Evolutionary conservation across 2,113 vertebrate species (phyloP).

Genomic region (Onychostruthus taczanowskii): DNA sequence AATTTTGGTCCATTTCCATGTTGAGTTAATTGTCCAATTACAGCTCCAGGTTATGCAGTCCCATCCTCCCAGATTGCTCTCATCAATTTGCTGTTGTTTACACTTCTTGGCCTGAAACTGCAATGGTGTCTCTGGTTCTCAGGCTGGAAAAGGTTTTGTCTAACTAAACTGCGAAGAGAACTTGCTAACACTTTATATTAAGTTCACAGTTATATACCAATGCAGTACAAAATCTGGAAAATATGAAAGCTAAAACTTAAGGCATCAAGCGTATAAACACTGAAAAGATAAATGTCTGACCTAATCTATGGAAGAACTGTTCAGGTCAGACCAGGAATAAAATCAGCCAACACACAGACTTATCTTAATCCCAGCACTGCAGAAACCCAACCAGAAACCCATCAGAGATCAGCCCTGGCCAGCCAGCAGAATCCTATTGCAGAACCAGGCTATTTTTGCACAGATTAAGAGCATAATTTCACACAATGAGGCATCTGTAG

Average conservation of each 20-base stretch:
- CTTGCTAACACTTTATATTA: neutral
- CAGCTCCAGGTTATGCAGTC: neutral
- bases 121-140: neutral
- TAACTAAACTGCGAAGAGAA: neutral
- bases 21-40: neutral
- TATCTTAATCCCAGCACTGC: neutral
- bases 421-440: neutral
- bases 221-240: neutral
- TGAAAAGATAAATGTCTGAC: neutral
- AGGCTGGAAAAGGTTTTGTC: neutral
- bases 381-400: neutral
- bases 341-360: neutral
- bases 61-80: neutral
- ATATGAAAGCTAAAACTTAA: neutral
- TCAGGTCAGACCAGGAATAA: neutral
- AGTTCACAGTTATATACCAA: neutral
- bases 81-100: neutral
- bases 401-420: neutral
- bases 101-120: neutral
- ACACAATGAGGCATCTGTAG: neutral
- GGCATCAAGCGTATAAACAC: neutral
- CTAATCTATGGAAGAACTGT: neutral
- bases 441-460: neutral
- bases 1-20: neutral
- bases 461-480: neutral